Base-by-base conservation (phyloP, 2,888 invertebrate species). In the Coremacera marginata region DNA sequence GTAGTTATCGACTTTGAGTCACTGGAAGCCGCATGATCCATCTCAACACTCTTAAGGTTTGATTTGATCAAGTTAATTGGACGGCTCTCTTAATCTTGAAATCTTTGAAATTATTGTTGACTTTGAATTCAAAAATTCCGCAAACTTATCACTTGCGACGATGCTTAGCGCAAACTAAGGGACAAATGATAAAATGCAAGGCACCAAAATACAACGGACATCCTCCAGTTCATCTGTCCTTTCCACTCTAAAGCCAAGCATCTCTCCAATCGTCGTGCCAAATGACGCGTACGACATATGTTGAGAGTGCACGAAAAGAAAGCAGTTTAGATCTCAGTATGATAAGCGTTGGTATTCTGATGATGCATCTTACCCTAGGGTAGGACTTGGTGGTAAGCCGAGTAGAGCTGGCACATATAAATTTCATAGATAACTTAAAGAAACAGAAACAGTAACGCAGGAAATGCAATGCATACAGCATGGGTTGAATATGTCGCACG, bases 111-210 rank as follows among this genome's bases (percentile, higher is more conserved):
- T 37, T 37, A 31, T 37, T 37, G 16, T 60, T 60, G 11, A 27
- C 14, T 44, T 44, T 44, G 11, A 25, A 60, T 11, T 11, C 27
- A 27, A 25, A 55, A 55, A 55, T 55, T 55, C 11, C 27, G 16
- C 25, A 27, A 60, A 16, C 60, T 60, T 60, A 60, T 60, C 27
- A 27, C 60, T 60, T 16, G 60, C 11, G 5, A 25, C 9, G 27
- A 60, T 27, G 11, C 3, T 60, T 60, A 2, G 11, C 44, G 11
- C 14, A 11, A 44, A 11, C 44, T 44, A 44, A 44, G 44, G 44
- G 3, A 44, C 78, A 80, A 78, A 80, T 82, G 82, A 82, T 82
- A 82, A 75, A 80, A 79, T 76, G 81, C 81, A 82, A 82, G 82
- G 78, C 80, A 77, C 76, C 31, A 77, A 75, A 80, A 80, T 79